These are phyloP conservation scores for Drosophila repletoides DNA, from an alignment of 1,140 invertebrate species.

Conservation along the genomic window DNA sequence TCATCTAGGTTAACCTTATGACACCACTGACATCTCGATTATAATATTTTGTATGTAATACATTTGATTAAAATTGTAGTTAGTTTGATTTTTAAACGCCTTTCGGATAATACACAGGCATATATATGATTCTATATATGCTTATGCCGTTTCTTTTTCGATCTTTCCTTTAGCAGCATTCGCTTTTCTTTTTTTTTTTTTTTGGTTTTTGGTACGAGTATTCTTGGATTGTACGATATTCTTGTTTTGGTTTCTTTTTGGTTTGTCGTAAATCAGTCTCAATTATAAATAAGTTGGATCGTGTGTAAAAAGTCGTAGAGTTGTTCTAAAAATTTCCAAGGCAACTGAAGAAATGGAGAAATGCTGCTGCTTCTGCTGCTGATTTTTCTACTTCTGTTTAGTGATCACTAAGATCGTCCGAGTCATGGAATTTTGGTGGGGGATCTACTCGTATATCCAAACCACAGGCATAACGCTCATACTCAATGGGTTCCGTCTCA, in stretches of 20 bases:
- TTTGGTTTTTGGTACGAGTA: constrained; percentile 20
- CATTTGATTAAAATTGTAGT: constrained; percentile 71
- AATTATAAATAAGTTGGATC: constrained; percentile 79
- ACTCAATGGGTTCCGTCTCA: constrained; percentile 78
- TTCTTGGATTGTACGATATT: constrained; percentile 31
- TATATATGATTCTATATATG: neutral
- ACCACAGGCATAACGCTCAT: constrained; percentile 75
- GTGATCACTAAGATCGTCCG: constrained; percentile 75
- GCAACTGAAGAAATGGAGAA: constrained; percentile 69
- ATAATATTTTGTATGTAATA: constrained; percentile 40
- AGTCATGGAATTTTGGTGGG: constrained; percentile 78
- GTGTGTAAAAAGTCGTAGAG: constrained; percentile 66
- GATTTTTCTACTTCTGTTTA: constrained; percentile 18
- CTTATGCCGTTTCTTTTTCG: neutral
- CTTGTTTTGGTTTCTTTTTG: constrained; percentile 16
- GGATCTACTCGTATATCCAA: constrained; percentile 79
- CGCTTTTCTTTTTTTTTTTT: constrained; percentile 15
- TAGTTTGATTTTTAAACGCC: constrained; percentile 49
- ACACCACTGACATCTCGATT: constrained; percentile 38
- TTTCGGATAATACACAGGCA: constrained; percentile 5
- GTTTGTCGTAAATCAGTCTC: constrained; percentile 76
- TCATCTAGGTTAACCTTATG: constrained; percentile 27
- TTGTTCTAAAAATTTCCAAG: constrained; percentile 68
- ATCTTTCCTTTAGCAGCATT: constrained; percentile 24
- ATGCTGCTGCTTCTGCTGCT: constrained; percentile 49